Base-by-base conservation (phyloP, 2,797 vertebrate species). In the Syndactyla subalaris region DNA sequence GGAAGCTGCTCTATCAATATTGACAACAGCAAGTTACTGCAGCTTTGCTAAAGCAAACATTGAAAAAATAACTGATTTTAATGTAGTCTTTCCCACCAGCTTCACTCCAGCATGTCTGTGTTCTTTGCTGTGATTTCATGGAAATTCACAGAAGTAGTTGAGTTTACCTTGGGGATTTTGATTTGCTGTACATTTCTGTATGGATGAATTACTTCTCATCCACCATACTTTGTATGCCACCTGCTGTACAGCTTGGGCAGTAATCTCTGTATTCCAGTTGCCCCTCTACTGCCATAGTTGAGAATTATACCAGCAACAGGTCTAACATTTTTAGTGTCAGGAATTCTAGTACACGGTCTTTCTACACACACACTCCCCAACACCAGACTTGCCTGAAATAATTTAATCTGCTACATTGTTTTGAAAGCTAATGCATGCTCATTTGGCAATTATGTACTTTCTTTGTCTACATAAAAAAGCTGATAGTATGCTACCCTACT, bases 181-280 rank as follows among this genome's bases (percentile, higher is more conserved):
- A 46, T 61, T 76, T 77, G 23, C 63, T 57, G n/a, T 16, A 36
- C 4, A 2, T 55, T 48, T 63, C 34, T 45, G 43, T 63, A 45
- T 5, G 7, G 30, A 62, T 29, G 4, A 38, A 51, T 62, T 70
- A 24, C 79, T 92, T 66, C 45, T 71, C 52, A 71, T 41, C n/a
- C 18, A 12, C 45, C 54, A 59, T 78, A 61, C 87, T 82, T 67
- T 43, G 68, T 54, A 32, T 95, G 91, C 93, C 96, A 95, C 75
- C 95, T 95, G 91, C 94, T 92, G 94, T 82, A 92, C 61, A 91
- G 34, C 75, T 82, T 72, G 87, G 72, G 78, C 85, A 93, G 57
- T 41, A 91, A 85, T 45, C 68, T n/a, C 55, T 80, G 23, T 32
- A 67, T 55, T 84, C 51, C 38, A 30, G 16, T 43, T 85, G 27